These are phyloP conservation scores for Mylabris sibirica DNA, from an alignment of 2,888 invertebrate species.

Conservation along the genomic window DNA sequence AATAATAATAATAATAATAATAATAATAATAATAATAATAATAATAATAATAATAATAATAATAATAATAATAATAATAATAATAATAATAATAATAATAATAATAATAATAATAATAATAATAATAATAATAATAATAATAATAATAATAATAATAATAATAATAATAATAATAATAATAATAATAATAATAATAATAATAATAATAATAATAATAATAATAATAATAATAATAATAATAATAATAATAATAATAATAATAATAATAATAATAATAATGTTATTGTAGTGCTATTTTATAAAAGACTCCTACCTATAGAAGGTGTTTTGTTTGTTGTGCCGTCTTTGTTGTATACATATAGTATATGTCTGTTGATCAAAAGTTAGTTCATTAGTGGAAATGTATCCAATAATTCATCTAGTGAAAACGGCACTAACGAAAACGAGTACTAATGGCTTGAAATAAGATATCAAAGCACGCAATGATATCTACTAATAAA, in stretches of 20 bases:
- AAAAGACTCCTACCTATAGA: constrained; percentile 38
- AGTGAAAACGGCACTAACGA: constrained; percentile 43
- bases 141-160: constrained; percentile 34
- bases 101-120: constrained; percentile 37
- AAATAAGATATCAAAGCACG: constrained; percentile 63
- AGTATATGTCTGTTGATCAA: constrained; percentile 52
- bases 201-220: constrained; percentile 34
- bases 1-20: constrained; percentile 37
- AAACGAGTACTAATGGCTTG: constrained; percentile 60
- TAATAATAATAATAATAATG: constrained; percentile 36
- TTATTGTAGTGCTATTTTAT: constrained; percentile 37
- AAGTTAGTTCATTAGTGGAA: constrained; percentile 62
- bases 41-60: constrained; percentile 37
- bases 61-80: constrained; percentile 37
- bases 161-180: constrained; percentile 37
- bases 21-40: constrained; percentile 34
- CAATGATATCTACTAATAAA: constrained; percentile 53
- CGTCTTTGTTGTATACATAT: constrained; percentile 19
- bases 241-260: constrained; percentile 36
- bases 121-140: constrained; percentile 37
- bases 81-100: constrained; percentile 34
- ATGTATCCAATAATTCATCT: constrained; percentile 61
- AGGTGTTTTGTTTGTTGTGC: constrained; percentile 50
- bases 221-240: constrained; percentile 37
- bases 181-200: constrained; percentile 37